Conservation (phyloP, 2,113 vertebrate species). For the Merops nubicus region DNA sequence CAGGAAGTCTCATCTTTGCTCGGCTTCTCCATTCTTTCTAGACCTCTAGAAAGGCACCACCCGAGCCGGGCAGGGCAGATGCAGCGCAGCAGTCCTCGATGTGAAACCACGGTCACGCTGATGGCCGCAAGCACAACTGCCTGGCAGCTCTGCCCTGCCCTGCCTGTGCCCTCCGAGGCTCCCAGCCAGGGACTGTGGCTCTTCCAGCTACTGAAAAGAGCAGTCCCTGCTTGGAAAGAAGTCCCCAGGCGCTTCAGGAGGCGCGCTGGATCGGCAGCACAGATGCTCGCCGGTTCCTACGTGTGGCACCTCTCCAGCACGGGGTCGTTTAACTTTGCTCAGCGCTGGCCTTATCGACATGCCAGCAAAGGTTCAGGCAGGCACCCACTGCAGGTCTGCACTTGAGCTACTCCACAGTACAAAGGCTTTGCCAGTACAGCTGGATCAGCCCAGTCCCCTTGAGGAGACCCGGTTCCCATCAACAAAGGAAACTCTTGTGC, state of each 20-base stretch:
- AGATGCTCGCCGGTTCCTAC: conserved; percentile 10
- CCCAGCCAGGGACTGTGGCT: not conserved
- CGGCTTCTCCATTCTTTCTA: not conserved
- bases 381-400: conserved; percentile 38
- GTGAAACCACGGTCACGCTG: fast-evolving
- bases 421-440: conserved; percentile 45
- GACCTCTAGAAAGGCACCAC: not conserved
- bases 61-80: not conserved
- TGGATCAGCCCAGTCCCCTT: conserved; percentile 52
- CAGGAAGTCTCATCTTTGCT: not conserved
- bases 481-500: conserved; percentile 48
- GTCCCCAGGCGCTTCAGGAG: not conserved
- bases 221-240: not conserved
- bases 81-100: fast-evolving
- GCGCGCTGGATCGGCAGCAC: not conserved
- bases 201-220: not conserved
- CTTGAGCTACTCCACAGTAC: conserved; percentile 26
- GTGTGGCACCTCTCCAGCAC: conserved; percentile 22
- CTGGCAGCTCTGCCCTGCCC: not conserved
- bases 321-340: conserved; percentile 23
- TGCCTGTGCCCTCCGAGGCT: fast-evolving
- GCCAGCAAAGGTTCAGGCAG: conserved; percentile 21
- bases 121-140: not conserved
- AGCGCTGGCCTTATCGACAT: not conserved
- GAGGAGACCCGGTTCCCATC: conserved; percentile 57